Evolutionary conservation across 2,888 invertebrate species (phyloP).

Genomic region (Mythimna ferrago): DNA sequence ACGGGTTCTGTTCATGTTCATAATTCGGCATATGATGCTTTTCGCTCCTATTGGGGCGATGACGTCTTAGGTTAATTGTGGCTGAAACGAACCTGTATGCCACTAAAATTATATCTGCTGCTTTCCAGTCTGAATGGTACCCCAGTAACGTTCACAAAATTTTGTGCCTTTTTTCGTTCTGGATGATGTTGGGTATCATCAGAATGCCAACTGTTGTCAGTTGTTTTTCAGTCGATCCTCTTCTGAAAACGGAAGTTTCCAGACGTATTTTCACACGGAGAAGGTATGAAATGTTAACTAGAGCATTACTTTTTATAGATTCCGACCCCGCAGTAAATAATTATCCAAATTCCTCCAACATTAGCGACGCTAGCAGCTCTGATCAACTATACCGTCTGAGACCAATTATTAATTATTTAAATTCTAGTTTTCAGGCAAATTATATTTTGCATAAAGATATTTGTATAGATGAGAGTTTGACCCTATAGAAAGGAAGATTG

Average conservation of each 20-base stretch:
- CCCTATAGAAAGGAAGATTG: too few relatives aligned
- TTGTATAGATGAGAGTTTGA: neutral
- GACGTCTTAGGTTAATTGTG: neutral
- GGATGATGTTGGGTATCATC: conserved; percentile 27
- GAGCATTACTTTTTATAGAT: neutral
- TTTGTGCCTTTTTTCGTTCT: conserved; percentile 15
- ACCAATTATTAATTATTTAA: too few relatives aligned
- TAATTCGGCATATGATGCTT: neutral
- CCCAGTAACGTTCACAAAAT: neutral
- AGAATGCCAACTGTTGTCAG: conserved; percentile 20
- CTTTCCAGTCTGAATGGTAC: too few relatives aligned
- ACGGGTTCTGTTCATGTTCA: neutral
- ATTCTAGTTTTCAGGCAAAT: too few relatives aligned
- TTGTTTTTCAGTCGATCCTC: conserved; percentile 6
- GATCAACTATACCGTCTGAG: neutral
- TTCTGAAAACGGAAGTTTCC: conserved; percentile 8
- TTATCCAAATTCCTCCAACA: neutral
- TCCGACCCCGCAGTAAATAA: neutral
- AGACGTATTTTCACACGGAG: too few relatives aligned
- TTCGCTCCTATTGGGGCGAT: neutral
- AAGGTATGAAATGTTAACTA: neutral
- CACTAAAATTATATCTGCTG: too few relatives aligned
- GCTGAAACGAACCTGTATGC: neutral
- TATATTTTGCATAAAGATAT: neutral
- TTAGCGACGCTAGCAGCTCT: neutral